Evolutionary conservation across 2,113 vertebrate species (phyloP).

Genomic region (Saccopteryx bilineata): DNA sequence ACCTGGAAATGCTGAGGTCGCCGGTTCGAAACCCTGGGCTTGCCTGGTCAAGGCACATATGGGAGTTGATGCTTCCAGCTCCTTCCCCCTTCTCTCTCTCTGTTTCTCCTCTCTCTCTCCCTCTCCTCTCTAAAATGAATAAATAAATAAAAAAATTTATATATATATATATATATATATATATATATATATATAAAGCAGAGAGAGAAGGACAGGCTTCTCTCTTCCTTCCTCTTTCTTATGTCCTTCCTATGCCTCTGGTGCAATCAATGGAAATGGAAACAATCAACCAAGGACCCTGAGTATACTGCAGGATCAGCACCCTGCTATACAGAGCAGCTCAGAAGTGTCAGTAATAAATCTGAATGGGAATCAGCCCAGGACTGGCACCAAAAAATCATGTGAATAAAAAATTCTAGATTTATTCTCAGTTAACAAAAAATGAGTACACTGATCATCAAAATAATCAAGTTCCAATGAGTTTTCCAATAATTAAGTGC

Average conservation of each 20-base stretch:
- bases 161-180: too few species aligned
- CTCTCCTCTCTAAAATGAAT: too few species aligned
- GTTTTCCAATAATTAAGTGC: not conserved
- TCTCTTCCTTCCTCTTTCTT: not conserved
- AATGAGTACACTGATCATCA: not conserved
- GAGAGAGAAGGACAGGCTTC: too few species aligned
- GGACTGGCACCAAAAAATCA: not conserved
- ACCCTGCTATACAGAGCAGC: not conserved
- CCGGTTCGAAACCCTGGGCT: too few species aligned
- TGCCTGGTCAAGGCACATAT: too few species aligned
- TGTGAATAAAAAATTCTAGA: not conserved
- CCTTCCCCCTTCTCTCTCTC: too few species aligned
- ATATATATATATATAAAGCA: too few species aligned
- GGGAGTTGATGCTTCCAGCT: too few species aligned
- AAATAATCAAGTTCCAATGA: not conserved
- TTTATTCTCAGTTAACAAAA: not conserved
- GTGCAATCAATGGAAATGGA: not conserved
- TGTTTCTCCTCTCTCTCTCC: too few species aligned
- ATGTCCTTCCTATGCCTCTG: not conserved
- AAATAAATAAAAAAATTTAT: too few species aligned
- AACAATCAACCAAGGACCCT: not conserved
- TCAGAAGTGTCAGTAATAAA: accelerated
- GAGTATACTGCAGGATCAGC: not conserved
- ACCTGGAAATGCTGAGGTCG: too few species aligned
- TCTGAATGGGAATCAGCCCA: not conserved